A percentile compares a stretch with the other conserved stretches of the same genome.
phyloP scores from a whole-genome alignment of 2,113 vertebrate species.

The Cyprinodon variegatus region DNA sequence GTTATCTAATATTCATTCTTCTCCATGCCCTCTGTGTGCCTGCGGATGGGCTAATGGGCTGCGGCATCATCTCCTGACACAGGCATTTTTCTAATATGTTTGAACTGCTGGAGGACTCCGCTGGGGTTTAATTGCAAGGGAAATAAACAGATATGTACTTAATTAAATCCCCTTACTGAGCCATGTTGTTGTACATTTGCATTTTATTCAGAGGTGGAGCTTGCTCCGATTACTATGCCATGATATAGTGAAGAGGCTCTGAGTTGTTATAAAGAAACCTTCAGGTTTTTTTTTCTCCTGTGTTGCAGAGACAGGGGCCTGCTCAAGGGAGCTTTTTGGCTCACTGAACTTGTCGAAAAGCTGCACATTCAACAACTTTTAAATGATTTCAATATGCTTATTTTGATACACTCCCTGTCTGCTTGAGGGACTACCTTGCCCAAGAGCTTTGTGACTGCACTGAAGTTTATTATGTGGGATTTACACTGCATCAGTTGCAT shows the following conservation, averaged over 20 bases:
- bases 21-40: constrained; percentile 35
- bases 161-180: constrained; percentile 62
- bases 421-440: constrained; percentile 42
- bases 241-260: constrained; percentile 46
- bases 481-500: constrained; percentile 54
- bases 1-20: constrained; percentile 31
- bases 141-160: constrained; percentile 67
- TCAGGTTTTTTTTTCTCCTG: constrained; percentile 11
- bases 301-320: constrained; percentile 26
- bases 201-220: constrained; percentile 57
- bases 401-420: constrained; percentile 57
- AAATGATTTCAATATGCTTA: constrained; percentile 64
- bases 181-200: constrained; percentile 54
- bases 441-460: constrained; percentile 42
- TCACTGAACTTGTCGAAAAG: constrained; percentile 55
- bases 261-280: constrained; percentile 18
- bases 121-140: constrained; percentile 72
- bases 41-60: constrained; percentile 70
- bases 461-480: constrained; percentile 56
- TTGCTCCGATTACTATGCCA: constrained; percentile 17
- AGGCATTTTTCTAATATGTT: constrained; percentile 70
- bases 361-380: constrained; percentile 66
- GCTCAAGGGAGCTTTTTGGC: constrained; percentile 58
- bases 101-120: constrained; percentile 70
- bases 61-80: constrained; percentile 64